Conservation (phyloP, 2,888 invertebrate species). For the Dione vanillae region DNA sequence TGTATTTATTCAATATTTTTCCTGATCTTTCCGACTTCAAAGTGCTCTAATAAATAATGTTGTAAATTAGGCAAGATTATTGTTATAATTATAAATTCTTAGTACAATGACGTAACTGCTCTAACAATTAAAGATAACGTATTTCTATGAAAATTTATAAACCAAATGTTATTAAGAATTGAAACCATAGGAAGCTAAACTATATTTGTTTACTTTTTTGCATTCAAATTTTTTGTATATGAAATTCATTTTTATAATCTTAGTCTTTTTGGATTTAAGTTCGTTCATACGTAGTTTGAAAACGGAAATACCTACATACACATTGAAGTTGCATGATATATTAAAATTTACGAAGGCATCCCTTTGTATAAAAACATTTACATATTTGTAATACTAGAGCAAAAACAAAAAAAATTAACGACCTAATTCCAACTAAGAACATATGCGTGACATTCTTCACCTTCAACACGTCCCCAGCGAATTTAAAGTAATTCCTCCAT, state of each 20-base stretch:
- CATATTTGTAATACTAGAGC: constrained; percentile 38
- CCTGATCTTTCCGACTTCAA: background rate
- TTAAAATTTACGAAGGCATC: constrained; percentile 24
- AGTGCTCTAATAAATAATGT: background rate
- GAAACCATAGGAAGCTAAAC: background rate
- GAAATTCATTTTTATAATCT: too few species aligned
- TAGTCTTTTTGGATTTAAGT: too few species aligned
- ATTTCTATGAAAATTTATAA: background rate
- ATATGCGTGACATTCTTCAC: constrained; percentile 78
- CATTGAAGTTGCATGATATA: background rate
- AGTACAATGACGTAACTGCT: background rate
- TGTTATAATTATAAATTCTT: background rate
- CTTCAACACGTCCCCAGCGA: constrained; percentile 76
- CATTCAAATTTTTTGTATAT: too few species aligned
- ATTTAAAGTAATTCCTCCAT: constrained; percentile 79
- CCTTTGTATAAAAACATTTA: constrained; percentile 34
- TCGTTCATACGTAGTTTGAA: background rate
- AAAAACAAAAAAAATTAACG: constrained; percentile 46
- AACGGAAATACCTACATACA: background rate
- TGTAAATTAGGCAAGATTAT: background rate
- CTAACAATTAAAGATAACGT: background rate
- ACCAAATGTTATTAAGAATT: constrained; percentile 6
- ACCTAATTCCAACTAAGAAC: constrained; percentile 65
- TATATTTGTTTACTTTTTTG: background rate
- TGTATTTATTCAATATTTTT: background rate